Percentiles rank a stretch among this genome's conserved stretches.
Conservation (phyloP, 1,140 invertebrate genomes). For the Coptotermes formosanus region DNA sequence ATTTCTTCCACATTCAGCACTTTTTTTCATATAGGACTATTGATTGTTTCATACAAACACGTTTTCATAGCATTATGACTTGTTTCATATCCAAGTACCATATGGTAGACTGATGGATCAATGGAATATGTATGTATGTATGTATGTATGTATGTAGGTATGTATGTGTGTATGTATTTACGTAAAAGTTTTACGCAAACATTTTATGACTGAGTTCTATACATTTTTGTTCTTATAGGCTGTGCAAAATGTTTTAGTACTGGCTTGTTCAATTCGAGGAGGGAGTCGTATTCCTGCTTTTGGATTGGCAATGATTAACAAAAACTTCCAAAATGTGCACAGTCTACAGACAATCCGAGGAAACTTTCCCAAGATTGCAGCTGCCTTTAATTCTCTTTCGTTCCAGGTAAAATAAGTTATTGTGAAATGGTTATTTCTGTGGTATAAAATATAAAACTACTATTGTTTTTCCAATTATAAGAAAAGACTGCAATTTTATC, state of each 20-base stretch:
- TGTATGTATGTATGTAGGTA: no score
- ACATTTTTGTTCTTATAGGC: neutral
- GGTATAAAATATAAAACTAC: neutral
- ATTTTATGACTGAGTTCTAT: neutral
- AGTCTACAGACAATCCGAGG: neutral
- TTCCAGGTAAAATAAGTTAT: neutral
- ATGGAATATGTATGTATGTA: no score
- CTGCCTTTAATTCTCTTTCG: slow-evolving; percentile 14
- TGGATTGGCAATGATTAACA: slow-evolving; percentile 21
- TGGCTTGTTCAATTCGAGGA: slow-evolving; percentile 19
- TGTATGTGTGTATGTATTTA: no score
- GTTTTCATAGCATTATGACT: no score
- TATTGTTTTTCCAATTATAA: neutral
- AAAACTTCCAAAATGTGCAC: neutral
- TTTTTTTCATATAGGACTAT: no score
- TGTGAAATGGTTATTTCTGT: neutral
- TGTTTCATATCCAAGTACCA: no score
- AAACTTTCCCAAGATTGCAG: slow-evolving; percentile 17
- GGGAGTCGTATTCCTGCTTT: slow-evolving; percentile 20
- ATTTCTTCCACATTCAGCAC: neutral
- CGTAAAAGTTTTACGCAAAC: neutral
- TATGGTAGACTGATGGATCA: no score
- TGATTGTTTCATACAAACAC: no score
- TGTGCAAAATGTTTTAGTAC: slow-evolving; percentile 22
- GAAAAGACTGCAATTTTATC: neutral